Percentiles rank a stretch among this genome's conserved stretches.
Conservation (phyloP, 2,888 invertebrate genomes). For the Cantharis rustica region DNA sequence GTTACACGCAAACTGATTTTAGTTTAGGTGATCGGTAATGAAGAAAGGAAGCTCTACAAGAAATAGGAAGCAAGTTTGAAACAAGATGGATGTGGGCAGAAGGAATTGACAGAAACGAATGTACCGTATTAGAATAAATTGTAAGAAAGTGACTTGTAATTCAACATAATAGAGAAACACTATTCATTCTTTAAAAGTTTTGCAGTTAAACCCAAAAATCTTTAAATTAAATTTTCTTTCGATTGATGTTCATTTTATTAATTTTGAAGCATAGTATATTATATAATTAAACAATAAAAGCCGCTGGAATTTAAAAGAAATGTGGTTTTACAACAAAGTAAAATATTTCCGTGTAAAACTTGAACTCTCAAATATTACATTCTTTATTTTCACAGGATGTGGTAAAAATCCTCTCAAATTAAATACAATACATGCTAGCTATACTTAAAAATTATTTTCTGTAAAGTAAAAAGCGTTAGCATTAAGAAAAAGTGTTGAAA, state of each 20-base stretch:
- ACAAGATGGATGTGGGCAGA: conserved; percentile 31
- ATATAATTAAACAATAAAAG: too few relatives aligned
- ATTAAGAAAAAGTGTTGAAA: background rate
- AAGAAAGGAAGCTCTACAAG: conserved; percentile 29
- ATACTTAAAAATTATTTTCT: background rate
- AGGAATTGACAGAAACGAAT: conserved; percentile 32
- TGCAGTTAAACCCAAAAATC: background rate
- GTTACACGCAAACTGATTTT: conserved; percentile 24
- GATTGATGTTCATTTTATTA: background rate
- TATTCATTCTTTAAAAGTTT: background rate
- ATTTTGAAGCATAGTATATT: too few relatives aligned
- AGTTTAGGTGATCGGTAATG: conserved; percentile 22
- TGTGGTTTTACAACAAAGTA: background rate
- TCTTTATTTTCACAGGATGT: background rate
- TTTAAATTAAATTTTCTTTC: too few relatives aligned
- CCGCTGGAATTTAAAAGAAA: background rate
- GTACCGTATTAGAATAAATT: conserved; percentile 27
- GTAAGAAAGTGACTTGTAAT: conserved; percentile 19
- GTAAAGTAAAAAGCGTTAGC: background rate
- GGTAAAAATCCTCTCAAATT: background rate
- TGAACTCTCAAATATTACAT: background rate
- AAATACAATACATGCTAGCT: background rate
- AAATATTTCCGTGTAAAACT: background rate
- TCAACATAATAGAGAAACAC: conserved; percentile 9
- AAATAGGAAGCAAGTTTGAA: conserved; percentile 29